Evolutionary conservation across 1,140 invertebrate species (phyloP).

Genomic region (Ganaspis sp.): DNA sequence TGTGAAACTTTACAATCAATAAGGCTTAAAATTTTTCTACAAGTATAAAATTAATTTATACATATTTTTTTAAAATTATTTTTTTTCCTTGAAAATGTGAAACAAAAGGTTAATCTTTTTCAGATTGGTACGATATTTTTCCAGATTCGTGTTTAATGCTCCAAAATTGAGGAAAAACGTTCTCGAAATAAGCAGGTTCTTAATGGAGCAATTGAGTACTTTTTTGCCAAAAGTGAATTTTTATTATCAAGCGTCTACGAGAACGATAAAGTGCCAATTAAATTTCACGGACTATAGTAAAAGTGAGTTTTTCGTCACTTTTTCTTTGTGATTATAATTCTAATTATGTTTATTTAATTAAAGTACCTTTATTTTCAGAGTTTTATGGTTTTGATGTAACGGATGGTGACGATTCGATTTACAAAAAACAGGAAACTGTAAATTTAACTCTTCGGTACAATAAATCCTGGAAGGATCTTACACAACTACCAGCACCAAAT

Average conservation of each 20-base stretch:
- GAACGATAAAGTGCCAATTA: constrained; percentile 82
- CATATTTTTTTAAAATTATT: not conserved
- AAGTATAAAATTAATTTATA: too few relatives aligned
- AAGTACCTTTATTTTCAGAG: constrained; percentile 62
- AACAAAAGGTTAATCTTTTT: not conserved
- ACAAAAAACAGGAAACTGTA: constrained; percentile 78
- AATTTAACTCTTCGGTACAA: constrained; percentile 82
- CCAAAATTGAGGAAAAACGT: constrained; percentile 78
- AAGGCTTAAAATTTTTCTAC: not conserved
- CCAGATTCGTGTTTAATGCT: constrained; percentile 78
- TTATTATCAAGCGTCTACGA: constrained; percentile 77
- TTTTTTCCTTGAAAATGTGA: not conserved
- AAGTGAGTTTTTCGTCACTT: constrained; percentile 69
- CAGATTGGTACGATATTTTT: constrained; percentile 52
- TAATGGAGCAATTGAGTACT: constrained; percentile 77
- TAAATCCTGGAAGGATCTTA: constrained; percentile 72
- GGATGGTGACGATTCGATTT: constrained; percentile 62
- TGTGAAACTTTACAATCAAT: not conserved
- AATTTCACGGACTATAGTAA: constrained; percentile 82
- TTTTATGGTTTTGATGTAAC: constrained; percentile 70
- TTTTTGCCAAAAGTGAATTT: constrained; percentile 76
- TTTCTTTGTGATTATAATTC: constrained; percentile 40
- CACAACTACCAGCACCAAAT: constrained; percentile 63
- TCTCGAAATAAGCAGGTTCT: constrained; percentile 76
- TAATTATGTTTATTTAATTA: not conserved